phyloP scores from a whole-genome alignment of 2,797 vertebrate genomes.

The Xyrichtys novacula region DNA sequence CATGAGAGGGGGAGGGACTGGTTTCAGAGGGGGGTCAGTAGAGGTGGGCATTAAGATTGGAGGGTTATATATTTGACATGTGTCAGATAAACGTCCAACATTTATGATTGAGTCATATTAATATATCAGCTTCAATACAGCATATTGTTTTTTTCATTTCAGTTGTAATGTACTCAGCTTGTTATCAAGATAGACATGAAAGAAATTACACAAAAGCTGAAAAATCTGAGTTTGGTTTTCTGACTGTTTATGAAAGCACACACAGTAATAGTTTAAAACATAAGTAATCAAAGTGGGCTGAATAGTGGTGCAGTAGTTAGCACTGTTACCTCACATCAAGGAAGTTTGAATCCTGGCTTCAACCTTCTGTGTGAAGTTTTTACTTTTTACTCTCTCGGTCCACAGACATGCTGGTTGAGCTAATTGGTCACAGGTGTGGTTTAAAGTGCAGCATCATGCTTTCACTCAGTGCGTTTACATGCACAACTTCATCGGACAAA shows the following conservation, averaged over 20 bases:
- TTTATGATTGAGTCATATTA: slow-evolving; percentile 9
- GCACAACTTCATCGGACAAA: too few species aligned
- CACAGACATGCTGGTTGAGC: too few species aligned
- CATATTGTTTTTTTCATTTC: slow-evolving; percentile 20
- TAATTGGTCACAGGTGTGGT: too few species aligned
- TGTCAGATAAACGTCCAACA: slow-evolving; percentile 10
- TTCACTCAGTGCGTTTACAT: too few species aligned
- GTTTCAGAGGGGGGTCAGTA: slow-evolving; percentile 58
- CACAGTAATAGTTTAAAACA: too few species aligned
- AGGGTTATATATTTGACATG: slow-evolving; percentile 19
- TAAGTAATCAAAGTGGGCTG: too few species aligned
- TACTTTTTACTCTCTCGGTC: too few species aligned
- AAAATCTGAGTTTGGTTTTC: not conserved
- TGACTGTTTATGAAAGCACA: not conserved
- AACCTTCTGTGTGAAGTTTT: too few species aligned
- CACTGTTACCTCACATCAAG: too few species aligned
- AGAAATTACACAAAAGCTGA: not conserved
- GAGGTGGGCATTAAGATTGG: slow-evolving; percentile 34
- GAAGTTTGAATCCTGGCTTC: too few species aligned
- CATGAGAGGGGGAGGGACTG: slow-evolving; percentile 52
- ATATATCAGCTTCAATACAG: slow-evolving; percentile 8
- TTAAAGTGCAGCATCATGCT: too few species aligned
- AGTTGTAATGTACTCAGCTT: slow-evolving; percentile 20
- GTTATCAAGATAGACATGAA: slow-evolving; percentile 4
- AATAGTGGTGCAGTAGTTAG: too few species aligned